Conservation (phyloP, 1,140 invertebrate species). For the Heliconius melpomene region DNA sequence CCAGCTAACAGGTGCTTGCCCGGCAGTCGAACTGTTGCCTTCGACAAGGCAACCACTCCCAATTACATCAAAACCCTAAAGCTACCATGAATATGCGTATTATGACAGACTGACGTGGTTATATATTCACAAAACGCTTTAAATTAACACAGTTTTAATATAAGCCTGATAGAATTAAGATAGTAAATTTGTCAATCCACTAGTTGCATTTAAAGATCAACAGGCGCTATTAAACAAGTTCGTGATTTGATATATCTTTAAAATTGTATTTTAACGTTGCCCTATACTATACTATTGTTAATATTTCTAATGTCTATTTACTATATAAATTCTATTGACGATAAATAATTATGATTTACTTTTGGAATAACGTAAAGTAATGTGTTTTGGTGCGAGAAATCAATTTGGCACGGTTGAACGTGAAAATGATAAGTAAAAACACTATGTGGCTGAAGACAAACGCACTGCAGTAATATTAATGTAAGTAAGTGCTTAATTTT, state of each 20-base stretch:
- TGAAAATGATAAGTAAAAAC: constrained; percentile 30
- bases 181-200: constrained; percentile 36
- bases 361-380: constrained; percentile 18
- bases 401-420: constrained; percentile 30
- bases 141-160: constrained; percentile 22
- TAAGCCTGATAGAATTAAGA: constrained; percentile 47
- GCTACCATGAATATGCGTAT: constrained; percentile 47
- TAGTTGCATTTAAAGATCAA: constrained; percentile 65
- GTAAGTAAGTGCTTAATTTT: constrained; percentile 27
- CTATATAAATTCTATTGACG: constrained; percentile 25
- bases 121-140: constrained; percentile 36
- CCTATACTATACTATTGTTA: constrained; percentile 61
- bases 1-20: constrained; percentile 77
- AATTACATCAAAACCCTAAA: constrained; percentile 36
- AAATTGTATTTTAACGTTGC: constrained; percentile 60
- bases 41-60: constrained; percentile 47
- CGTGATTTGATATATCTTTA: constrained; percentile 48
- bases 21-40: constrained; percentile 67
- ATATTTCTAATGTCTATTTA: constrained; percentile 52
- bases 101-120: constrained; percentile 56
- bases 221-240: constrained; percentile 60
- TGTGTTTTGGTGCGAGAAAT: constrained; percentile 29
- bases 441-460: constrained; percentile 15
- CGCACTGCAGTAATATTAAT: constrained; percentile 26
- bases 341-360: constrained; percentile 13